Base-by-base conservation (phyloP, 2,113 vertebrate genomes). In the Mobula hypostoma region DNA sequence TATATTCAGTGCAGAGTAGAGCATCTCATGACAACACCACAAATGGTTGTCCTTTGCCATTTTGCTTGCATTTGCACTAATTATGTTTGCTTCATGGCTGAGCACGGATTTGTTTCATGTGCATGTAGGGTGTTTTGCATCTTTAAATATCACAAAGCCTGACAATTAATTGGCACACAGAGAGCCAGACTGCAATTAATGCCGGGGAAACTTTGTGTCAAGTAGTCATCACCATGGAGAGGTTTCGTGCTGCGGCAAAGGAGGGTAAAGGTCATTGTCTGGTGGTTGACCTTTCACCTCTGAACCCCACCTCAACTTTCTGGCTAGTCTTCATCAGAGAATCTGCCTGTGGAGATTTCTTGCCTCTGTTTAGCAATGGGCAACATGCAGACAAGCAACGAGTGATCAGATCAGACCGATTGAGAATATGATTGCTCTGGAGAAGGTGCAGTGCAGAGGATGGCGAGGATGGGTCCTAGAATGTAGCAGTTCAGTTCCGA, bases 131-230 rank as follows among this genome's bases (percentile, higher is more conserved):
- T 14, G 58, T 61, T 61, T 87, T 29, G 12, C 12, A 56, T 0
- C 83, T 61, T 24, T 29, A 87, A 87, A 87, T 87, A 56, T 87
- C 83, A 87, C 83, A 61, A 61, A 87, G 56, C 56, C 27, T 87
- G 56, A n/a, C 11, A 87, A 87, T 87, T 87, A 87, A 63, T 29
- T 61, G 83, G 56, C 2, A 4, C 14, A 11, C 19, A 8, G 58
- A 61, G 56, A 61, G 40, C 21, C 82, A 56, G 82, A 12, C 58
- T 87, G 56, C 9, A 61, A 61, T 63, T 87, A 87, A 63, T 87
- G 58, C 9, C 29, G 40, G 56, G 9, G 7, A 87, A 87, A 85
- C 40, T 29, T 21, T 1, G 82, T 29, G 48, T 29, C 11, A 61
- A 87, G 56, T 87, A 24, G 8, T 5, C 4, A 15, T 5, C 11